Base-by-base conservation (phyloP, 37 sponge, comb jelly and placozoan species). In the Mnemiopsis leidyi region DNA sequence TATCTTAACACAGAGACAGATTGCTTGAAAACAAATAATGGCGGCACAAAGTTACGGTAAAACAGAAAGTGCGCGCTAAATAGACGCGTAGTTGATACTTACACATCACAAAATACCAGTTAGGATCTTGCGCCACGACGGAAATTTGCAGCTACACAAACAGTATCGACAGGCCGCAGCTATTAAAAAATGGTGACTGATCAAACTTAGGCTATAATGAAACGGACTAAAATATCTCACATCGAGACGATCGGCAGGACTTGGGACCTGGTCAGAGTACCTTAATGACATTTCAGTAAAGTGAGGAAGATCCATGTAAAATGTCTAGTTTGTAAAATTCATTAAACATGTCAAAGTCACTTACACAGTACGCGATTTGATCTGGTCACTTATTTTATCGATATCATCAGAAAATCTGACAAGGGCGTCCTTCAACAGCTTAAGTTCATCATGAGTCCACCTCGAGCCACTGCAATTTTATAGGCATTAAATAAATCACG, bases 371-470 rank as follows among this genome's bases (percentile, higher is more conserved):
- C 90, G 90, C 29, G 90, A 85, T 39, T 85, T 85, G 23, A 85
- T 38, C 90, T 85, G 90, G n/a, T 85, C 90, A 21, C 90, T 85
- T 36, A 85, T 85, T 40, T 36, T 85, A n/a, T 85, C 90, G 30
- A 85, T 40, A 37, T 85, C 90, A 21, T 85, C 90, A 39, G 61
- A 38, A 33, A 85, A 85, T 26, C 90, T 38, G 0, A n/a, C 21
- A 13, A 85, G 61, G 0, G 90, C 90, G 61, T 85, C 90, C 39
- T 40, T 38, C 21, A 85, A 37, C 26, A 40, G 40, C 29, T 85
- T 85, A 9, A 85, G 61, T 39, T 85, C 90, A 37, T 85, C 90
- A 37, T 85, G 90, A 39, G 90, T 85, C 90, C 90, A 85, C 90
- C 90, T 85, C n/a, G 79, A 77, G 0, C 79, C 79, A 77, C 79